Conservation (phyloP, 2,797 vertebrate species). For the Myotis daubentonii region DNA sequence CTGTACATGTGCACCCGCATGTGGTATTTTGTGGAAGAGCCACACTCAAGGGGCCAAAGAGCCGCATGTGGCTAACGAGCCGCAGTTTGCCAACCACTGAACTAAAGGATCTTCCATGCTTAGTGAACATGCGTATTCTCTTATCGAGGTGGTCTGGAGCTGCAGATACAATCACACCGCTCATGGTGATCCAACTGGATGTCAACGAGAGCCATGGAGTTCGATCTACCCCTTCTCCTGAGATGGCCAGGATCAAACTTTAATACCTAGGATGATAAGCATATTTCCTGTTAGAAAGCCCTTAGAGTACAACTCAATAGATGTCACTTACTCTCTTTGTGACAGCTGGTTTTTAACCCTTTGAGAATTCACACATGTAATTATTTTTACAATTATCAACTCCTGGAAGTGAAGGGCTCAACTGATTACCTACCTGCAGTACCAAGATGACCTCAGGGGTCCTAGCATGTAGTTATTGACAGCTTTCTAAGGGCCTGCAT, state of each 20-base stretch:
- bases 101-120: constrained; percentile 67
- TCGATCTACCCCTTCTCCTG: constrained; percentile 86
- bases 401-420: background rate
- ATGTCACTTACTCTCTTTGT: background rate
- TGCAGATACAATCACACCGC: constrained; percentile 94
- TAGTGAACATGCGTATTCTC: background rate
- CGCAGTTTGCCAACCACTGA: background rate
- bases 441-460: background rate
- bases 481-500: background rate
- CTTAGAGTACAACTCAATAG: background rate
- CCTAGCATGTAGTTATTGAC: background rate
- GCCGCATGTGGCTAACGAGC: no score
- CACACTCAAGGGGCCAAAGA: no score
- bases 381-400: background rate
- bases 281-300: constrained; percentile 57
- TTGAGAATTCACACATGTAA: background rate
- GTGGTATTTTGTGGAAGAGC: no score
- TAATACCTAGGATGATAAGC: constrained; percentile 90
- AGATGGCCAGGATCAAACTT: constrained; percentile 90
- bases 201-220: constrained; percentile 92
- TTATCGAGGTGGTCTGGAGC: constrained; percentile 94
- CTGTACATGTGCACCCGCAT: no score
- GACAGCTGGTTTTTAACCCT: background rate
- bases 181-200: constrained; percentile 97
- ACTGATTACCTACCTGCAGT: no score